Evolutionary conservation across 2,888 invertebrate species (phyloP).

Genomic region (Neelides folsomi): DNA sequence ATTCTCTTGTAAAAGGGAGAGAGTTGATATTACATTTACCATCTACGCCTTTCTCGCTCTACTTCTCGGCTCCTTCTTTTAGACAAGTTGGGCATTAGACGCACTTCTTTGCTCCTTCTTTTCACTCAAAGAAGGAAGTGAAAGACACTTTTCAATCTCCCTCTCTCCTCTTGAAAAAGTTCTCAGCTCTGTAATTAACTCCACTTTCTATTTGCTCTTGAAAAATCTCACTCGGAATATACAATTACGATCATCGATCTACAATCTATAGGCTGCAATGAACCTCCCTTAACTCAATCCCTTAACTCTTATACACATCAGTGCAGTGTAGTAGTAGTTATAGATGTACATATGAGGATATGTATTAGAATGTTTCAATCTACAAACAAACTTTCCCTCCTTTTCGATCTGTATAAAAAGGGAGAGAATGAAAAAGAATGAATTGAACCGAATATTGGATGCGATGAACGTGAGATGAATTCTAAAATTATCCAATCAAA

Average conservation of each 20-base stretch:
- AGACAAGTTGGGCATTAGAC: too few species aligned
- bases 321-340: too few species aligned
- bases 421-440: background rate
- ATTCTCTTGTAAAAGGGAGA: too few species aligned
- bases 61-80: too few species aligned
- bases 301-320: too few species aligned
- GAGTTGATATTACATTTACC: too few species aligned
- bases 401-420: background rate
- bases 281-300: background rate
- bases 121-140: background rate
- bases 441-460: too few species aligned
- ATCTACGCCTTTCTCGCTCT: too few species aligned
- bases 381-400: slow-evolving; percentile 1
- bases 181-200: slow-evolving; percentile 9
- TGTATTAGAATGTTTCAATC: background rate
- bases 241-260: slow-evolving; percentile 9
- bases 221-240: slow-evolving; percentile 8
- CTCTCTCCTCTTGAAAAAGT: slow-evolving; percentile 1
- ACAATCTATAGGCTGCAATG: background rate
- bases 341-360: too few species aligned
- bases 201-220: slow-evolving; percentile 11
- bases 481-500: too few species aligned
- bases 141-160: slow-evolving; percentile 8
- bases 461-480: too few species aligned
- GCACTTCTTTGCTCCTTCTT: too few species aligned